phyloP scores from a whole-genome alignment of 2,113 vertebrate genomes.

The Dryoscopus gambensis region DNA sequence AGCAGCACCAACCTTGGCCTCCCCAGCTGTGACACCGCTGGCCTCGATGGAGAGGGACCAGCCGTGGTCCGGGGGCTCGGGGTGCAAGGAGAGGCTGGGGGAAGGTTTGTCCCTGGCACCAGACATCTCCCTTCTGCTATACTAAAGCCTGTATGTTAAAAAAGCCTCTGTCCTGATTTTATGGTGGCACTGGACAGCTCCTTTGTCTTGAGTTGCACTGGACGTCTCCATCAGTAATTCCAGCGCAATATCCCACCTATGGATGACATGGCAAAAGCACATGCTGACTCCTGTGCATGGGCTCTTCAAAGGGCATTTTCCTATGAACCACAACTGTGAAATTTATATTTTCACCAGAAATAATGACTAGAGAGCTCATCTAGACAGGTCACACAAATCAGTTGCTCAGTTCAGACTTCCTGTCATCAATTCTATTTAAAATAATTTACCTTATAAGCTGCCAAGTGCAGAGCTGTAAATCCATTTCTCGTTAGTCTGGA shows the following conservation, averaged over 20 bases:
- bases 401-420: neutral
- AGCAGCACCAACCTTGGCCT: neutral
- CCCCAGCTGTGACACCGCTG: rapidly evolving
- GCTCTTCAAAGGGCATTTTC: neutral
- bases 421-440: neutral
- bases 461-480: conserved; percentile 91
- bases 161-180: neutral
- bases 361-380: neutral
- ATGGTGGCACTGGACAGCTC: neutral
- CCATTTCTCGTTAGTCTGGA: conserved; percentile 89
- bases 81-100: neutral
- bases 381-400: neutral
- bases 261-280: neutral
- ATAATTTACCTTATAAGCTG: conserved; percentile 83
- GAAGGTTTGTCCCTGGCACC: neutral
- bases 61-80: rapidly evolving
- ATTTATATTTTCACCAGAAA: neutral
- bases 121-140: rapidly evolving
- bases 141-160: neutral
- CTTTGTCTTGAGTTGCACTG: neutral
- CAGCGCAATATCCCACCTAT: neutral
- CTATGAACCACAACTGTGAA: neutral
- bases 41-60: neutral
- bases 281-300: neutral
- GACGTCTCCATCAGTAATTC: neutral